Percentiles rank a stretch among this genome's conserved stretches.
Conservation (phyloP, 2,888 invertebrate genomes). For the Agrochola lychnidis region DNA sequence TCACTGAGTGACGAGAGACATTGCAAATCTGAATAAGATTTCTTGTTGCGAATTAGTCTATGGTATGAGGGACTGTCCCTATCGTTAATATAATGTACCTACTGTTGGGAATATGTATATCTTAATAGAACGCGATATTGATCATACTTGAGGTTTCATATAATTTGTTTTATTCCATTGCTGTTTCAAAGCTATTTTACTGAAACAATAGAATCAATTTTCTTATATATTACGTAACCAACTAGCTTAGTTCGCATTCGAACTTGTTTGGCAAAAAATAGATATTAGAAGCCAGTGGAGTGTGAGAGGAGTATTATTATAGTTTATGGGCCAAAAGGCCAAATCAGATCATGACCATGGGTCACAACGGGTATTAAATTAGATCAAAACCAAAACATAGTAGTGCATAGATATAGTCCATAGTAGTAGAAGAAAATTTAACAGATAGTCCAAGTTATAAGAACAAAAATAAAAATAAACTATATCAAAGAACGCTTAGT, state of each 20-base stretch:
- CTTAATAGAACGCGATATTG: neutral
- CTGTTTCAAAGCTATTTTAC: neutral
- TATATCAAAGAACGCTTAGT: too few species aligned
- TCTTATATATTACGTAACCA: neutral
- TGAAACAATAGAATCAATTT: conserved; percentile 13
- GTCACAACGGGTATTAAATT: neutral
- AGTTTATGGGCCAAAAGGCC: neutral
- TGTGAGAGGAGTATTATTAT: neutral
- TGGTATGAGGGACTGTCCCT: neutral
- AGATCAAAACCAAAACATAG: neutral
- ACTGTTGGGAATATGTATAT: neutral
- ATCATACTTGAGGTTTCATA: neutral
- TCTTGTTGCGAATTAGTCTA: neutral
- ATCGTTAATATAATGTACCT: neutral
- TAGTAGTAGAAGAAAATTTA: too few species aligned
- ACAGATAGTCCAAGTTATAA: too few species aligned
- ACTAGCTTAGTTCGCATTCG: neutral
- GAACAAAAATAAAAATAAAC: too few species aligned
- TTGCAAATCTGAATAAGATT: conserved; percentile 35
- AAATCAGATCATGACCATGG: neutral
- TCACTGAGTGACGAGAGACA: conserved; percentile 14
- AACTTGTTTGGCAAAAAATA: conserved; percentile 4
- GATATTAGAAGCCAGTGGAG: neutral
- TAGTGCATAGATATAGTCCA: neutral
- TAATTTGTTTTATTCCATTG: neutral